Evolutionary conservation across 2,797 vertebrate species (phyloP), one percentile per base, ranked within the genome.

Genomic region (Enteromius thamalakanensis): DNA sequence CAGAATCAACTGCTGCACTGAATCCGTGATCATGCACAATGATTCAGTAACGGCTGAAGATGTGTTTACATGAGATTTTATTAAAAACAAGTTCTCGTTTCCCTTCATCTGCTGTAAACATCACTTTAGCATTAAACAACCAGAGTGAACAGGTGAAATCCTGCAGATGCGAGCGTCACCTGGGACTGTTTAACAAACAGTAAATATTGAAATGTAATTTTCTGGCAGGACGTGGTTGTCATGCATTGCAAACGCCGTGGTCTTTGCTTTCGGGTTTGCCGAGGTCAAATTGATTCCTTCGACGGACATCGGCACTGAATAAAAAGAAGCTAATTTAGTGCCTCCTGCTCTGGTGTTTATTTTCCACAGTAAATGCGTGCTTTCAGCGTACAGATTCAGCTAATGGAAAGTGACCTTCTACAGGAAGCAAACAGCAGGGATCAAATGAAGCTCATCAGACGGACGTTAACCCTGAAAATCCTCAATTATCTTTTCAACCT

Each of bases 171-270:
- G 76, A 40, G 51, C 65, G 51, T 60, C 49, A 71, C 55, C 72
- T 21, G 74, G 68, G 40, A 53, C 49, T 9, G 34, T 23, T 70
- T 45, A 42, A 37, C 64, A 84, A 72, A 79, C 60, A 64, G 14
- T 85, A 85, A 90, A 90, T 88, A 90, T 87, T 87, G 84, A 87
- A 89, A 87, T 88, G 88, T 87, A 88, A 90, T 89, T 87, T 83
- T 64, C 29, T 17, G 77, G 82, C 62, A 86, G 82, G 62, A 76
- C 79, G 60, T 78, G 80, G n/a, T 83, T 60, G 77, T 84, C 64
- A 79, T 75, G 82, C 83, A 84, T 75, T 71, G 64, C 65, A 79
- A 84, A 68, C 47, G 69, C 37, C 26, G 47, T 70, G 71, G 72
- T 81, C 83, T 85, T 40, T 9, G 49, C 60, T 84, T 88, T 85